Evolutionary conservation across 1,140 invertebrate species (phyloP).

Genomic region (Andricus grossulariae): DNA sequence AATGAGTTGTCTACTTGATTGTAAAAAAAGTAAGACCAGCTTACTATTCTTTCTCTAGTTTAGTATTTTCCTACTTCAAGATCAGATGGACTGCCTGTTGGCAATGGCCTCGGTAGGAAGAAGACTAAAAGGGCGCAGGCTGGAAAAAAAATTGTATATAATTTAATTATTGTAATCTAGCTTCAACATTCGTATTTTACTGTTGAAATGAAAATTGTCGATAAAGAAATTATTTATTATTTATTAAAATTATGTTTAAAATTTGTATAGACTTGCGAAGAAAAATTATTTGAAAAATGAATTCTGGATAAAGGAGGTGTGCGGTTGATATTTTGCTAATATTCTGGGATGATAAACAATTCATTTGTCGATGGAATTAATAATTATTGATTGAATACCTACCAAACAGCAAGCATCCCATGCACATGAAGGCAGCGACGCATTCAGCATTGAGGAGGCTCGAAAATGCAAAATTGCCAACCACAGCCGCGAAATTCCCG

Average conservation of each 20-base stretch:
- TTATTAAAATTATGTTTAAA: too few relatives aligned
- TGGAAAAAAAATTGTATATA: conserved; percentile 31
- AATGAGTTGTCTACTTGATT: not conserved
- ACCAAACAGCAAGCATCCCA: conserved; percentile 66
- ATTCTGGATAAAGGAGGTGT: too few relatives aligned
- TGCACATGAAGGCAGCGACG: conserved; percentile 58
- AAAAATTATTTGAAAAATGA: not conserved
- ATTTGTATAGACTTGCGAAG: conserved; percentile 18
- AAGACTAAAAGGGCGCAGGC: conserved; percentile 55
- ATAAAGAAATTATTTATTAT: too few relatives aligned
- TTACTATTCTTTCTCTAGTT: conserved; percentile 7
- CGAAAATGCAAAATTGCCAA: conserved; percentile 69
- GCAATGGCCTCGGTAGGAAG: conserved; percentile 51
- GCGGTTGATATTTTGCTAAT: not conserved
- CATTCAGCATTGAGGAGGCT: conserved; percentile 60
- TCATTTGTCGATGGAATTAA: not conserved
- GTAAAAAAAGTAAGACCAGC: not conserved
- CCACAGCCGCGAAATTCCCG: conserved; percentile 65
- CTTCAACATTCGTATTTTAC: too few relatives aligned
- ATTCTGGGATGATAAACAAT: not conserved
- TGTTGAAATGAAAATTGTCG: too few relatives aligned
- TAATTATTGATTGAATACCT: conserved; percentile 41
- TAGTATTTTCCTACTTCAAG: conserved; percentile 43
- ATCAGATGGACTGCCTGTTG: conserved; percentile 42
- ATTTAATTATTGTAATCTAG: too few relatives aligned